Evolutionary conservation across 1,140 invertebrate genomes (phyloP).

Genomic region (Lasioglossum albipes): DNA sequence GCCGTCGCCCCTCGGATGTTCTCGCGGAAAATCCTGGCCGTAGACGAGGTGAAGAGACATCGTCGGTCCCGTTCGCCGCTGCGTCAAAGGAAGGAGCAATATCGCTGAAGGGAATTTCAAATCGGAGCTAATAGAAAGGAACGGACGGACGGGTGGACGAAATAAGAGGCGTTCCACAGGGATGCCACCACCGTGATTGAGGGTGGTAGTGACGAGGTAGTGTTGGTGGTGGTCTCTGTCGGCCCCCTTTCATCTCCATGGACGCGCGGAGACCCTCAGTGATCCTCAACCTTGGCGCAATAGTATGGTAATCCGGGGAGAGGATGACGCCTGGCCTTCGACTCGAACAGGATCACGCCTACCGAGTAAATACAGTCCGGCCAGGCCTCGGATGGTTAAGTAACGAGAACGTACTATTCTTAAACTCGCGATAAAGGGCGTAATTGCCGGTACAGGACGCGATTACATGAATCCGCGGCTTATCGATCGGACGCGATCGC

Average conservation of each 20-base stretch:
- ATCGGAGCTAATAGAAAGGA: slow-evolving; percentile 38
- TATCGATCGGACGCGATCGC: not conserved
- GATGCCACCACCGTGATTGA: slow-evolving; percentile 24
- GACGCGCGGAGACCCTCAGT: slow-evolving; percentile 34
- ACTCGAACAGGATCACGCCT: not conserved
- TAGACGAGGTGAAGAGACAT: not conserved
- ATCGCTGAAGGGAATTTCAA: slow-evolving; percentile 33
- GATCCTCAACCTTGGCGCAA: slow-evolving; percentile 53
- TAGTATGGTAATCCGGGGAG: slow-evolving; percentile 32
- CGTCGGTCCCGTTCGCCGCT: not conserved
- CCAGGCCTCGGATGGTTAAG: not conserved
- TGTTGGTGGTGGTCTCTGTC: not conserved
- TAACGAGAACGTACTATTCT: slow-evolving; percentile 14
- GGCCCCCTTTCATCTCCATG: slow-evolving; percentile 54
- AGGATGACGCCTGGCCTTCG: not conserved
- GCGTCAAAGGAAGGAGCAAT: slow-evolving; percentile 1
- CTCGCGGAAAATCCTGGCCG: not conserved
- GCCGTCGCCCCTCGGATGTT: not conserved
- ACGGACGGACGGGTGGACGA: slow-evolving; percentile 22
- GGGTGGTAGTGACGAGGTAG: too few relatives aligned
- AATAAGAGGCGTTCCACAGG: slow-evolving; percentile 39
- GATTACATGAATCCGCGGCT: not conserved
- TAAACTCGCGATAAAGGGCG: slow-evolving; percentile 3
- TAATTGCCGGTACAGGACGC: not conserved
- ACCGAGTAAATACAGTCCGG: not conserved